Evolutionary conservation across 2,888 invertebrate genomes (phyloP).

Genomic region (Dorcus parallelipipedus): DNA sequence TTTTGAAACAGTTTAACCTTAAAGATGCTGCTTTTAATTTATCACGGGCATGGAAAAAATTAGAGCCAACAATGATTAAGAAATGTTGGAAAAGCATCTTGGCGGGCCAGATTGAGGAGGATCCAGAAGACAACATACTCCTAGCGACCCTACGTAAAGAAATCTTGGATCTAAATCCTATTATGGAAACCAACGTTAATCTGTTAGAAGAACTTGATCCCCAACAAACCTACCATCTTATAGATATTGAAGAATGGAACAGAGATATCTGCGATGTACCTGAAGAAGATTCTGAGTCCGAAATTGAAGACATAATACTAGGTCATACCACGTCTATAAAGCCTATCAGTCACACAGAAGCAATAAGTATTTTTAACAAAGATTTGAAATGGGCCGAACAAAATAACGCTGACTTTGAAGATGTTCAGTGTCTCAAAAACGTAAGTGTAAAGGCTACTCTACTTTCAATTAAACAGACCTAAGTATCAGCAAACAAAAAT

Average conservation of each 20-base stretch:
- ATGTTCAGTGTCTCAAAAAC: too few species aligned
- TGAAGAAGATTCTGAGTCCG: slow-evolving; percentile 1
- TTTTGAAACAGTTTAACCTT: not conserved
- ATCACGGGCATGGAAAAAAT: not conserved
- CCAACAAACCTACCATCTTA: not conserved
- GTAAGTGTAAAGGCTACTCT: too few species aligned
- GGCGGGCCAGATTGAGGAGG: slow-evolving; percentile 1
- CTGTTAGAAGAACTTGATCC: too few species aligned
- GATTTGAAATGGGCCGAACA: not conserved
- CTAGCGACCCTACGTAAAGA: too few species aligned
- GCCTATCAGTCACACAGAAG: not conserved
- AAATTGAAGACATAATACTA: not conserved
- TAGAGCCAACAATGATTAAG: slow-evolving; percentile 4
- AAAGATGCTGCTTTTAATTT: not conserved
- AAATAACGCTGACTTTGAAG: not conserved
- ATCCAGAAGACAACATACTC: not conserved
- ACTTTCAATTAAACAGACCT: too few species aligned
- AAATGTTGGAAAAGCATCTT: slow-evolving; percentile 6
- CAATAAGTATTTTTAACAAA: slow-evolving; percentile 4
- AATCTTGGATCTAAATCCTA: too few species aligned
- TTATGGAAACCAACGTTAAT: too few species aligned
- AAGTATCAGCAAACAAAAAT: too few species aligned
- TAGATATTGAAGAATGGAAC: not conserved
- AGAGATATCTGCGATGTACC: not conserved
- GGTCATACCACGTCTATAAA: not conserved